These are phyloP conservation scores for Epirrita christyi DNA, from an alignment of 2,888 invertebrate genomes.

Conservation along the genomic window DNA sequence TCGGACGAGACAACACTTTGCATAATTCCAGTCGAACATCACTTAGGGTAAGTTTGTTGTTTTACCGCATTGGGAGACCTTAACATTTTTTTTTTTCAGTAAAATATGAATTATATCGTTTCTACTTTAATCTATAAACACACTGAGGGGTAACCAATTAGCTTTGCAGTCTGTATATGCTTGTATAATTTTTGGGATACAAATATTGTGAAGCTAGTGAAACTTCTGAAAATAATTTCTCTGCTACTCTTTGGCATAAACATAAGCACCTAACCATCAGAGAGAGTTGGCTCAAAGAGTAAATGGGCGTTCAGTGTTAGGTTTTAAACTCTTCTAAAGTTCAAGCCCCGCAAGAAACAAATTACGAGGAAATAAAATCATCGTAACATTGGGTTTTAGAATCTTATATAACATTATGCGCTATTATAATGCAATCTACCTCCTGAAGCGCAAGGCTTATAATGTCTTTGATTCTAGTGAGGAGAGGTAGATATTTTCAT, in stretches of 20 bases:
- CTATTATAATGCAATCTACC: slow-evolving; percentile 44
- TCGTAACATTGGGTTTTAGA: slow-evolving; percentile 28
- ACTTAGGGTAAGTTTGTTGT: too few relatives aligned
- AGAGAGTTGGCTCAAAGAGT: slow-evolving; percentile 69
- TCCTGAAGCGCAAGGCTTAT: slow-evolving; percentile 19
- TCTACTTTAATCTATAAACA: too few relatives aligned
- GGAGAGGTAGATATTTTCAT: not conserved
- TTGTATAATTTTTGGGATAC: too few relatives aligned
- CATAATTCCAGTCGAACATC: too few relatives aligned
- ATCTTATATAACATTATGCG: slow-evolving; percentile 35
- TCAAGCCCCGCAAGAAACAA: slow-evolving; percentile 69
- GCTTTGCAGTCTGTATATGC: too few relatives aligned
- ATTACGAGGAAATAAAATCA: slow-evolving; percentile 73
- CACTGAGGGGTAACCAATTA: too few relatives aligned
- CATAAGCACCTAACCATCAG: slow-evolving; percentile 59
- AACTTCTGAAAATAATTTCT: slow-evolving; percentile 2
- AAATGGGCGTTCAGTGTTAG: slow-evolving; percentile 73
- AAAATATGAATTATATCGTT: too few relatives aligned
- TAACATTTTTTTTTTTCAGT: too few relatives aligned
- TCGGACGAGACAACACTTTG: too few relatives aligned
- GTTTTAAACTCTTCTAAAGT: slow-evolving; percentile 71
- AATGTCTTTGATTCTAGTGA: slow-evolving; percentile 11
- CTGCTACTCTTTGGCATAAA: slow-evolving; percentile 59
- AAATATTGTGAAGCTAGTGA: not conserved
- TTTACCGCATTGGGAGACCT: too few relatives aligned